Evolutionary conservation across 2,888 invertebrate species (phyloP).

Genomic region (Nymphalis polychloros): DNA sequence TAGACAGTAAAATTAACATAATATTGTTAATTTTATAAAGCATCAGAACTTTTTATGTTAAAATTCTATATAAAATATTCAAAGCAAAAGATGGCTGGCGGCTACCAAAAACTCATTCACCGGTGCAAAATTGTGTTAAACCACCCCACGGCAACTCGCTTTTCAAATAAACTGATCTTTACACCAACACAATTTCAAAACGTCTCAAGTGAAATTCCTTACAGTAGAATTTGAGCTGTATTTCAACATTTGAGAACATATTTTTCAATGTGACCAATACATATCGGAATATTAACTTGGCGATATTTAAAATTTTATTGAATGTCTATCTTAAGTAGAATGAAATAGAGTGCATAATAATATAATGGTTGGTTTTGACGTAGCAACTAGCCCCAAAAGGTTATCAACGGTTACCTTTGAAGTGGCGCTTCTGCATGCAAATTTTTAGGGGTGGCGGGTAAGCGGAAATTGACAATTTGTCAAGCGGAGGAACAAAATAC

Average conservation of each 20-base stretch:
- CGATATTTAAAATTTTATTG: conserved; percentile 3
- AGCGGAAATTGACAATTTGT: conserved; percentile 64
- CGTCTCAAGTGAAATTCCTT: conserved; percentile 9
- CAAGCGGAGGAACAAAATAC: conserved; percentile 35
- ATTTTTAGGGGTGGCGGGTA: conserved; percentile 57
- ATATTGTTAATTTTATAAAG: no score
- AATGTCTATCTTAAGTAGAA: conserved; percentile 28
- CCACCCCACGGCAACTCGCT: conserved; percentile 62
- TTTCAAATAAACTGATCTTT: conserved; percentile 68
- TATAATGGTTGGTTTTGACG: conserved; percentile 25
- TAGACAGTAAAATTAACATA: no score
- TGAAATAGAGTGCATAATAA: conserved; percentile 27
- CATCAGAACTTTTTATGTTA: neutral
- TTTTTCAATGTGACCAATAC: neutral
- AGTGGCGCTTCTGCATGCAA: conserved; percentile 82
- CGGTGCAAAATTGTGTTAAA: conserved; percentile 76
- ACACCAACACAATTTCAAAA: conserved; percentile 33
- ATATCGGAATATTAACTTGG: neutral
- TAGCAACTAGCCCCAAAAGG: conserved; percentile 53
- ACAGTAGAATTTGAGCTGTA: conserved; percentile 31
- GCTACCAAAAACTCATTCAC: conserved; percentile 81
- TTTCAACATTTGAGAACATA: neutral
- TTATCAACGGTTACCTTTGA: conserved; percentile 76
- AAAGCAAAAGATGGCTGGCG: conserved; percentile 68
- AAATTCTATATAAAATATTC: conserved; percentile 10